Percentiles rank a stretch among this genome's conserved stretches.
Evolutionary conservation across 2,113 vertebrate genomes (phyloP).

Genomic region (Apteryx mantelli): DNA sequence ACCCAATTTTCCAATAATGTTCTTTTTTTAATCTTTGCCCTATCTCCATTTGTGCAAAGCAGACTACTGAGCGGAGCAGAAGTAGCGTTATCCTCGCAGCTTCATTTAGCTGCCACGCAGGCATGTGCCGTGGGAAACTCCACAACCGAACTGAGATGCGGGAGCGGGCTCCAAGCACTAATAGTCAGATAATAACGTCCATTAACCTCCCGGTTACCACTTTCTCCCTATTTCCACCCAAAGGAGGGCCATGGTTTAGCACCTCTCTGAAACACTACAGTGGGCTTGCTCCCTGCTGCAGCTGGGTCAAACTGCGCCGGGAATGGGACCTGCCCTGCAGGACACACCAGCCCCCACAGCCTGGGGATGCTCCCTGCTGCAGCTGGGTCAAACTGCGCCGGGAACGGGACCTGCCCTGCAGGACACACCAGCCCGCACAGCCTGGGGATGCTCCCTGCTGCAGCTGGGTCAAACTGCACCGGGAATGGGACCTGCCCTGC

Average conservation of each 20-base stretch:
- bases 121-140: rapidly evolving
- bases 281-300: rapidly evolving
- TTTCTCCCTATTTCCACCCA: not conserved
- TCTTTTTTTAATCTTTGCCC: not conserved
- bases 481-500: no score
- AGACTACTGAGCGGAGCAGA: not conserved
- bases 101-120: rapidly evolving
- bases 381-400: rapidly evolving
- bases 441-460: not conserved
- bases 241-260: not conserved
- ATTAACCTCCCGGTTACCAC: rapidly evolving
- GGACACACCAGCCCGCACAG: rapidly evolving
- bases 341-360: rapidly evolving
- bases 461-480: rapidly evolving
- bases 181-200: rapidly evolving
- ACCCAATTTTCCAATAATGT: not conserved
- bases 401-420: no score
- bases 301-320: rapidly evolving
- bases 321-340: no score
- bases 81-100: not conserved
- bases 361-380: not conserved
- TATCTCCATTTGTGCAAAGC: not conserved
- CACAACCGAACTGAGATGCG: rapidly evolving
- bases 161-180: rapidly evolving
- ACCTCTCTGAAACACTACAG: rapidly evolving